Base-by-base conservation (phyloP, 2,888 invertebrate species). In the Epinotia nisella region DNA sequence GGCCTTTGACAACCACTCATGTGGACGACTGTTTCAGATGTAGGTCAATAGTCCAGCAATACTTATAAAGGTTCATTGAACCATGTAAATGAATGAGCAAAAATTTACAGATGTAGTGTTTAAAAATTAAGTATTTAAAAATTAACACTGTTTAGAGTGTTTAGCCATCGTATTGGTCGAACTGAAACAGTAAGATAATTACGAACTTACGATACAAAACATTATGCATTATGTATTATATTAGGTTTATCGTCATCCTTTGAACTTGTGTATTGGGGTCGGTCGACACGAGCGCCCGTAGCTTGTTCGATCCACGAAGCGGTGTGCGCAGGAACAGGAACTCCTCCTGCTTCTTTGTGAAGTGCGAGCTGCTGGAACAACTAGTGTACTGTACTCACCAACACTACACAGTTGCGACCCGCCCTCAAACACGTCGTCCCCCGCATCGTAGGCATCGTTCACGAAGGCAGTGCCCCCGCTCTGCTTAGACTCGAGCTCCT, bases 281-380 rank as follows among this genome's bases (percentile, higher is more conserved):
- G n/a, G n/a, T n/a, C n/a, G n/a, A n/a, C n/a, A n/a, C n/a, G n/a
- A n/a, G 7, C 0, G 41, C 41, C 19, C 45, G 41, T 15, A 61
- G 41, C 11, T 61, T 45, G 61, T 11, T 95, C 21, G 99, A 99
- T 49, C 97, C 98, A 60, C 99, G 95, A 74, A 99, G 93, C 15
- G 49, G 96, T 96, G 78, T 98, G 96, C 76, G n/a, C n/a, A n/a
- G n/a, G n/a, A n/a, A n/a, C n/a, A 99, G 95, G 93, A 98, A 98
- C 90, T 98, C 98, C 93, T 97, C 97, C 90, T 98, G 39, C 7
- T 39, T 39, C 1, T 39, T 39, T 5, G 2, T 24, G 3, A 24
- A 24, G 24, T 24, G 24, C 1, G 24, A 24, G 29, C 51, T 13
- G 29, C 17, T 19, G 19, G 21, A n/a, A n/a, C n/a, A n/a, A n/a